Evolutionary conservation across 92 coral and sea anemone species (phyloP), one percentile per base, ranked within the genome.

Genomic region (Palythoa caribaeorum): DNA sequence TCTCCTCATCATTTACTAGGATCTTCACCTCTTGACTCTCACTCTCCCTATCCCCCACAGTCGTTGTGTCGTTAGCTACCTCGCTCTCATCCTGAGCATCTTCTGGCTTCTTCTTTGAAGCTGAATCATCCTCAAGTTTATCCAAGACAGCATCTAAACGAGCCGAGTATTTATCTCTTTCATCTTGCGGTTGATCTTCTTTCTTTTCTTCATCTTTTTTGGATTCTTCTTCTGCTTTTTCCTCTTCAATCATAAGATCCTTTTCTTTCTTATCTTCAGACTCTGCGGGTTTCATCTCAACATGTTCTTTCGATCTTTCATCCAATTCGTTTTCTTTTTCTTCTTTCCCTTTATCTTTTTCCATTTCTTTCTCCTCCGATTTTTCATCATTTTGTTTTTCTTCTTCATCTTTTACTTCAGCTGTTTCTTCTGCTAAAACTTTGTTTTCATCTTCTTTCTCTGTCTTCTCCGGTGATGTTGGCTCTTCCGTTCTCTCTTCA

Each of bases 81-180:
- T 7, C 76, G 3, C 1, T 21, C 40, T 63, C 76, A 20, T 50
- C 60, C 65, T 85, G 71, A 68, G 5, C 53, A 84, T 36, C 80
- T 60, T 74, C 90, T 62, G 40, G 84, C 70, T 65, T 88, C 74
- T 53, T 83, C 80, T 44, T 85, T 14, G 84, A 38, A 38, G 84
- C 84, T 6, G 84, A 38, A 44, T 79, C 73, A 20, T 66, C 75
- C 40, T 81, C 86, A 55, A 81, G 55, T 37, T 65, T 75, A 20
- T 80, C 85, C n/a, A 96, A 81, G 19, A 96, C 95, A 50, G 93
- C 93, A 86, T 96, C 99, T 38, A 96, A 90, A 60, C 98, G 96
- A 21, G 98, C 71, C 11, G 99, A 96, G 50, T 96, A 96, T 70
- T 94, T 96, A 87, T 96, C 99, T 15, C 83, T 44, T 44, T 81